A percentile compares a stretch with the other conserved stretches of the same genome.
Conservation (phyloP, 2,888 invertebrate genomes). For the Tillus elongatus region DNA sequence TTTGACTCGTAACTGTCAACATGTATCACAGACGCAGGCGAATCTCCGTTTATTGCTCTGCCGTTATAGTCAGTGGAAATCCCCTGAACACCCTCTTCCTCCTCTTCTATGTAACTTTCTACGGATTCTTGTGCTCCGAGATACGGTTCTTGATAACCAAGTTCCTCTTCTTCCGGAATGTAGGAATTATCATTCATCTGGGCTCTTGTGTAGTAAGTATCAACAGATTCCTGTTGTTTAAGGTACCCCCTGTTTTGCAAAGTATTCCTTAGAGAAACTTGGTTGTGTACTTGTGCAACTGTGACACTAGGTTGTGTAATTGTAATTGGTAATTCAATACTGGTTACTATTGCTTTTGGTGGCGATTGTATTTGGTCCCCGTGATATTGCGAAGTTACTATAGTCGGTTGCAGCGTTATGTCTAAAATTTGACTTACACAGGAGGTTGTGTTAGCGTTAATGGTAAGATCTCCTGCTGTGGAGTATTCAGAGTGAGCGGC, state of each 20-base stretch:
- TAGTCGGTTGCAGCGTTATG: conserved; percentile 17
- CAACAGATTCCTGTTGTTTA: conserved; percentile 43
- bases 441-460: conserved; percentile 22
- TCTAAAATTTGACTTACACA: conserved; percentile 17
- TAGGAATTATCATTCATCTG: conserved; percentile 9
- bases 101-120: conserved; percentile 44
- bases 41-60: conserved; percentile 39
- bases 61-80: conserved; percentile 29
- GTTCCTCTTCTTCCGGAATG: conserved; percentile 14
- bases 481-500: conserved; percentile 23
- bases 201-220: conserved; percentile 11
- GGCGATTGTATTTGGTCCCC: conserved; percentile 32
- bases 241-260: conserved; percentile 33
- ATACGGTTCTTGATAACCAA: conserved; percentile 21
- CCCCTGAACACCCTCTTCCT: conserved; percentile 22
- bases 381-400: conserved; percentile 31
- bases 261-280: conserved; percentile 17
- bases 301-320: conserved; percentile 26
- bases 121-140: conserved; percentile 40
- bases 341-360: conserved; percentile 32
- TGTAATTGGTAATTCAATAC: conserved; percentile 33
- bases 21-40: conserved; percentile 43
- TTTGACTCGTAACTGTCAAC: conserved; percentile 35
- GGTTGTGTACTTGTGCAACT: conserved; percentile 28
- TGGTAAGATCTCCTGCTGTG: conserved; percentile 21